phyloP scores from a whole-genome alignment of 2,113 vertebrate species.

The Istiophorus platypterus region DNA sequence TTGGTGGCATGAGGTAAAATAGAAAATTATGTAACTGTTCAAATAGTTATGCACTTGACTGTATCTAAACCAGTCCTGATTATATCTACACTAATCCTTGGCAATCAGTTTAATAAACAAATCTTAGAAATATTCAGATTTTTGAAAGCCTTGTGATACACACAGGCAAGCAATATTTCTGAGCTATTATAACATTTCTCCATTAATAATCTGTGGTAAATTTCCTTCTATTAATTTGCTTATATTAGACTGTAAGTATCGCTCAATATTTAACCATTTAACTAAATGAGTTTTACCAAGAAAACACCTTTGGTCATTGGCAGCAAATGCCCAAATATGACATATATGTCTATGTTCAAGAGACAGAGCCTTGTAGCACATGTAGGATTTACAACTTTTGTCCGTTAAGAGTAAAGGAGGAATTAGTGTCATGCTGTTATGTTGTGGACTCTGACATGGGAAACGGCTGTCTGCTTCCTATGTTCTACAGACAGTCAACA shows the following conservation, averaged over 20 bases:
- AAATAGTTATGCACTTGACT: not conserved
- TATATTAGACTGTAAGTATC: not conserved
- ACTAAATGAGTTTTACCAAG: not conserved
- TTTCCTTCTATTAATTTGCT: not conserved
- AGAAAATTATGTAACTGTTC: no score
- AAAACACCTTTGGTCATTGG: not conserved
- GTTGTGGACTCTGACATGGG: no score
- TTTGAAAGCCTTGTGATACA: not conserved
- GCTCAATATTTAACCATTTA: not conserved
- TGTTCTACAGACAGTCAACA: not conserved
- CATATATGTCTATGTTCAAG: no score
- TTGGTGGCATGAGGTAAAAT: no score
- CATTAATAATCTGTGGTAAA: not conserved
- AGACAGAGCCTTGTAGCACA: no score
- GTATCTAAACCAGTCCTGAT: not conserved
- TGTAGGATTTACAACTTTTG: no score
- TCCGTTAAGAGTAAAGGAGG: no score
- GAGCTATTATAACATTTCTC: not conserved
- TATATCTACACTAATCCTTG: not conserved
- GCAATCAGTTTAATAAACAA: not conserved
- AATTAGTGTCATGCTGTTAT: not conserved
- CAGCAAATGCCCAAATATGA: no score
- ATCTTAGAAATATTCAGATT: not conserved
- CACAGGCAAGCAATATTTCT: not conserved
- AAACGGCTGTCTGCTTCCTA: not conserved